Evolutionary conservation across 2,888 invertebrate genomes (phyloP).

Genomic region (Copidosoma aretas): DNA sequence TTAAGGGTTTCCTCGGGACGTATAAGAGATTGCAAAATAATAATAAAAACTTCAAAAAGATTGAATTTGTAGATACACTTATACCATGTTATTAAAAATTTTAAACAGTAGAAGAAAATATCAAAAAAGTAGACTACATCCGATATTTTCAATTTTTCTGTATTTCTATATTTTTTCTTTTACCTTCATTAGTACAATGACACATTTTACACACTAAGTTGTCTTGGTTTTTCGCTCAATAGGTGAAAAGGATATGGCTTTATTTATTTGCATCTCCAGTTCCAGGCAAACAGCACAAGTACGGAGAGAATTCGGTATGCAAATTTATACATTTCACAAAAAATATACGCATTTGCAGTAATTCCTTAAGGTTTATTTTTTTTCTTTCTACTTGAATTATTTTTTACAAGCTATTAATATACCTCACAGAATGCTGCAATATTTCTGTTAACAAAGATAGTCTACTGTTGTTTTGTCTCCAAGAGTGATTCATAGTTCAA

Average conservation of each 20-base stretch:
- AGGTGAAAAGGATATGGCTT: constrained; percentile 29
- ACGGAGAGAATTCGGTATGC: constrained; percentile 25
- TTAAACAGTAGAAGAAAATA: no score
- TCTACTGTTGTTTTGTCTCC: background rate
- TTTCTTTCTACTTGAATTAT: constrained; percentile 24
- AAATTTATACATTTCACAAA: constrained; percentile 34
- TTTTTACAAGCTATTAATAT: background rate
- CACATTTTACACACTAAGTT: constrained; percentile 26
- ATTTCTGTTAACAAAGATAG: background rate
- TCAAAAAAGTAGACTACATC: no score
- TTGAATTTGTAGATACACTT: no score
- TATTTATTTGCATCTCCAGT: constrained; percentile 23
- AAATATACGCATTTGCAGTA: constrained; percentile 40
- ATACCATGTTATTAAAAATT: no score
- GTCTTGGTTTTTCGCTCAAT: constrained; percentile 30
- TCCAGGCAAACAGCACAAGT: constrained; percentile 30
- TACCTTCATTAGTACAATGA: constrained; percentile 23
- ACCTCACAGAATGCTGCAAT: background rate
- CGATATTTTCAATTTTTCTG: constrained; percentile 21
- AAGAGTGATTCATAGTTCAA: constrained; percentile 5
- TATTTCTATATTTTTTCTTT: constrained; percentile 25
- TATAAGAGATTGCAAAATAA: no score
- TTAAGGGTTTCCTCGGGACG: no score
- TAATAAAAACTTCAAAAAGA: no score
- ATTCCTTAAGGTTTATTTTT: constrained; percentile 1